Conservation (phyloP, 1,140 invertebrate species). For the Apocrypta bakeri region DNA sequence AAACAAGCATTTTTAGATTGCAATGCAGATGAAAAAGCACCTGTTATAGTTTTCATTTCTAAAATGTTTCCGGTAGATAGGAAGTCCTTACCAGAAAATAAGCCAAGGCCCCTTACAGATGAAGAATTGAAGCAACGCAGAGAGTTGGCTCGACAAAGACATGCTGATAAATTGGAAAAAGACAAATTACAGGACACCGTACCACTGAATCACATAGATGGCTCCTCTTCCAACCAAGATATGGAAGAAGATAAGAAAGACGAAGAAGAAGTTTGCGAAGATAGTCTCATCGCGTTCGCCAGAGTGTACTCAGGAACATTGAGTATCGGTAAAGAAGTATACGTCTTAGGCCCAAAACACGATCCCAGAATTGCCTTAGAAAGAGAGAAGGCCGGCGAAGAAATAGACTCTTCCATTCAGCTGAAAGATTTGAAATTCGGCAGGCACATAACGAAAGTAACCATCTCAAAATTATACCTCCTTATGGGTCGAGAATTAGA, state of each 20-base stretch:
- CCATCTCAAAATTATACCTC: conserved; percentile 86
- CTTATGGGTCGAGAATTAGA: conserved; percentile 96
- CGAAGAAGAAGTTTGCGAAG: conserved; percentile 74
- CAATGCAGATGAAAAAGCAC: conserved; percentile 78
- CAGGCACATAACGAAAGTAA: conserved; percentile 78
- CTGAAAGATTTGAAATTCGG: conserved; percentile 81
- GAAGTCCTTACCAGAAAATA: conserved; percentile 82
- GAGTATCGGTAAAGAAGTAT: conserved; percentile 84
- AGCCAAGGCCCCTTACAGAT: conserved; percentile 81
- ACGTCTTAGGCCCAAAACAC: conserved; percentile 93
- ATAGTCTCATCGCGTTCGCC: conserved; percentile 93
- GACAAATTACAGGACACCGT: conserved; percentile 39
- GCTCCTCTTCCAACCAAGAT: conserved; percentile 65
- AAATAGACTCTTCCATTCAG: conserved; percentile 74
- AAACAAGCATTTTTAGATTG: conserved; percentile 87
- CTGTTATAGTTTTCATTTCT: conserved; percentile 93
- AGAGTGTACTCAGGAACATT: conserved; percentile 94
- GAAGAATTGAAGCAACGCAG: conserved; percentile 85
- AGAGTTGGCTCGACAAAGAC: conserved; percentile 80
- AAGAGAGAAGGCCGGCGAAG: conserved; percentile 63
- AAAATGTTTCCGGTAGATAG: conserved; percentile 94
- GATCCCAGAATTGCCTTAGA: conserved; percentile 80
- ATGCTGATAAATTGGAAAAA: conserved; percentile 73
- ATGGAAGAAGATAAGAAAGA: conserved; percentile 40
- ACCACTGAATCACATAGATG: conserved; percentile 49